phyloP scores from a whole-genome alignment of 1,140 invertebrate species.

The Leptopilina clavipes region DNA sequence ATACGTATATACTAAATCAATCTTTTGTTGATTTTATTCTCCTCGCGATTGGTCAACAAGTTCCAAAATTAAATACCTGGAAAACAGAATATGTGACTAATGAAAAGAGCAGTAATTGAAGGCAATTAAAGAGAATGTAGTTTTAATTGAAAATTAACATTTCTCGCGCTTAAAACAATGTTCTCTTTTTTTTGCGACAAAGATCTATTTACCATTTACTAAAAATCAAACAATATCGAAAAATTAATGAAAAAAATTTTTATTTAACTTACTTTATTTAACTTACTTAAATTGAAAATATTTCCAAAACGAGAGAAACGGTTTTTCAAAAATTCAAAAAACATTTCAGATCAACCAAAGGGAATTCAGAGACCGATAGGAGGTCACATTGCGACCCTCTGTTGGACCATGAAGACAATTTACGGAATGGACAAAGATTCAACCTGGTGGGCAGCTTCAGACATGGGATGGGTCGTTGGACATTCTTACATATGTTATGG shows the following conservation, averaged over 20 bases:
- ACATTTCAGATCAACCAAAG: conserved; percentile 82
- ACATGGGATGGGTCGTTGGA: conserved; percentile 95
- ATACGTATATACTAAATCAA: conserved; percentile 1
- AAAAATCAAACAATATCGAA: no score
- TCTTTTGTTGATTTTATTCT: conserved; percentile 12
- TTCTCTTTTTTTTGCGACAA: not conserved
- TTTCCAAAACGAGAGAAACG: no score
- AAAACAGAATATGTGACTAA: conserved; percentile 6
- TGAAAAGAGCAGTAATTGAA: conserved; percentile 5
- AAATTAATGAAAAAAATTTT: not conserved
- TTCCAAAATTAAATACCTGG: not conserved
- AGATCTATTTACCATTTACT: no score
- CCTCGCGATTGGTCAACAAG: not conserved
- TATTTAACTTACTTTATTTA: not conserved
- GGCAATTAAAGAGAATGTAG: not conserved
- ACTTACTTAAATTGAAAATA: not conserved
- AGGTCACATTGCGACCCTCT: conserved; percentile 88
- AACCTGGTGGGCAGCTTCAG: conserved; percentile 94
- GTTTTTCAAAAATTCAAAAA: not conserved
- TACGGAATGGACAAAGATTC: conserved; percentile 88
- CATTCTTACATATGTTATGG: conserved; percentile 96
- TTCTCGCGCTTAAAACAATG: not conserved
- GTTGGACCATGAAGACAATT: conserved; percentile 89
- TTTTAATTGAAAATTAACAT: conserved; percentile 2
- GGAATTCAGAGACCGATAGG: conserved; percentile 90